Evolutionary conservation across 2,888 invertebrate species (phyloP), one percentile per base, ranked within the genome.

Genomic region (Globia sparganii): DNA sequence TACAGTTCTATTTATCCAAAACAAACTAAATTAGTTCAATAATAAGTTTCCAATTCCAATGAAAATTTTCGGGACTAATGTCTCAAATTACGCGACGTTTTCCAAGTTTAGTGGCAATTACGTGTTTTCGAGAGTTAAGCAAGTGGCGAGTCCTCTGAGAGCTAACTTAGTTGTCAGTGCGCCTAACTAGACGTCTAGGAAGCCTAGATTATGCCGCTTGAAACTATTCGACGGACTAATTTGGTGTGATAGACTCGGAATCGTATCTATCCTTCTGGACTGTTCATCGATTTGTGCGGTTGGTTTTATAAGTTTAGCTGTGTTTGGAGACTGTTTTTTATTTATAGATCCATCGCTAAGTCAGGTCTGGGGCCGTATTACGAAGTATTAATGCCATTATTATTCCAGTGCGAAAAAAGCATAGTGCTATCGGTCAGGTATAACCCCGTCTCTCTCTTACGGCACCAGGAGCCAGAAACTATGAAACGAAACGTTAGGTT

Each of bases 41-140:
- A 56, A 72, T 74, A 86, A 72, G 78, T 69, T 69, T 49, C 4
- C 13, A 62, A 75, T 62, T 78, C 56, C 53, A 56, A 58, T 75
- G 71, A 64, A 72, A 34, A 64, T 68, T 73, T 53, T 77, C 64
- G 40, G 62, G 34, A 69, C 72, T 83, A 71, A 85, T 66, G 65
- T 66, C 15, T 65, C 71, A 80, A 87, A 83, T 86, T 84, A 84
- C 75, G 61, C 59, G 61, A 64, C 64, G 78, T 80, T 77, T 72
- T 61, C 62, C 40, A 83, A 88, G 80, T 86, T 86, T 82, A 80
- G 75, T 72, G 61, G 71, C 84, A 90, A 89, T 89, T 89, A 89
- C 75, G 65, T 79, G 73, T 88, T 87, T 87, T 82, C 80, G 80
- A 81, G 83, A 86, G 75, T 80, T 74, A 53, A 49, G 64, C 66